These are phyloP conservation scores for Acridotheres tristis DNA, from an alignment of 2,797 vertebrate species.

Conservation along the genomic window DNA sequence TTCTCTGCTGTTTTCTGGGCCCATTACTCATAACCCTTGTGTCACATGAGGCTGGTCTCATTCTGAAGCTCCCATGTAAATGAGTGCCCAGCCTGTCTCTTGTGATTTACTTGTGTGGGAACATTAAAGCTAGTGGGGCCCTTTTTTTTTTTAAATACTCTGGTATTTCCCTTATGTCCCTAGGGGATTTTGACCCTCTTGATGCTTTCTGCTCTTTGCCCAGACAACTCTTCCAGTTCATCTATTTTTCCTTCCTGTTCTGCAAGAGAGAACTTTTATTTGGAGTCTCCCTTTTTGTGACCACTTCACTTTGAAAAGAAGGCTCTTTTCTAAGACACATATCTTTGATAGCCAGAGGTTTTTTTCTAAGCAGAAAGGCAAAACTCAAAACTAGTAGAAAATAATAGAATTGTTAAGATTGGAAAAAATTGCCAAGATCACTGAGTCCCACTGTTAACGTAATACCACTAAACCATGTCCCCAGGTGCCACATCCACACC, in stretches of 20 bases:
- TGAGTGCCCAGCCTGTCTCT: neutral
- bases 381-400: neutral
- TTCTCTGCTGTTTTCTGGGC: neutral
- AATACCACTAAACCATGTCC: neutral
- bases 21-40: conserved; percentile 23
- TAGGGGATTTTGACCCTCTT: conserved; percentile 39
- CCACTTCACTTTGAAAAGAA: neutral
- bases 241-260: conserved; percentile 23
- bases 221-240: neutral
- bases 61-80: conserved; percentile 47
- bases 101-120: conserved; percentile 20
- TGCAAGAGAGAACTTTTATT: neutral
- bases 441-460: neutral
- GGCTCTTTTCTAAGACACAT: neutral
- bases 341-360: neutral
- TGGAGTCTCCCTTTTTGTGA: conserved; percentile 30
- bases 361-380: neutral
- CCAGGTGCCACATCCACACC: neutral
- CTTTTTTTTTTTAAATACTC: neutral
- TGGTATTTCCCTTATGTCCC: conserved; percentile 62
- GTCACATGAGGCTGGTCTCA: conserved; percentile 47
- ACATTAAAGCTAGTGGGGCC: neutral
- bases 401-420: neutral
- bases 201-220: neutral
- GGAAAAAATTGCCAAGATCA: neutral